Percentiles rank a stretch among this genome's conserved stretches.
These are phyloP conservation scores for Lithobates sylvaticus DNA, from an alignment of 2,797 vertebrate species.

Conservation along the genomic window DNA sequence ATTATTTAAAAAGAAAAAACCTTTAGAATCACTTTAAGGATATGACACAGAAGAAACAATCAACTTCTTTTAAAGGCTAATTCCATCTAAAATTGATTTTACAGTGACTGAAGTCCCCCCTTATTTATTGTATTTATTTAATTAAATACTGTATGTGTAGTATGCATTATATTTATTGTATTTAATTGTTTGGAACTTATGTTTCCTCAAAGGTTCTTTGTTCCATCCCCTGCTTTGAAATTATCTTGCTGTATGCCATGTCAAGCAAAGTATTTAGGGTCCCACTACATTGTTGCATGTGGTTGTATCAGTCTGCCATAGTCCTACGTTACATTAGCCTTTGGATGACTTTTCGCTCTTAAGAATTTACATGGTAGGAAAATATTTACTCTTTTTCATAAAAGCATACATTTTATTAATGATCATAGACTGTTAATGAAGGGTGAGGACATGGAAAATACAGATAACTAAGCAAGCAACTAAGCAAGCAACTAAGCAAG, in stretches of 20 bases:
- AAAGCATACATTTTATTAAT: conserved; percentile 3
- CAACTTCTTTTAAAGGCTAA: not conserved
- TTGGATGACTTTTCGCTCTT: not conserved
- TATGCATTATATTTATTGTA: not conserved
- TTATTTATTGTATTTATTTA: no score
- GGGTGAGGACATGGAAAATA: conserved; percentile 1
- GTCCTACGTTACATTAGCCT: not conserved
- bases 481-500: not conserved
- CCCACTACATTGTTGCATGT: not conserved
- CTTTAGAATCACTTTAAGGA: no score
- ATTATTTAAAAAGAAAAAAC: no score
- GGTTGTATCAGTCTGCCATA: not conserved
- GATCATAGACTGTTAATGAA: not conserved
- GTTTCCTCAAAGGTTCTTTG: no score
- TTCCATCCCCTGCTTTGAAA: no score
- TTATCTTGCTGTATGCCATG: not conserved
- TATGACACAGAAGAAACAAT: no score
- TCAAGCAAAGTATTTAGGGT: not conserved
- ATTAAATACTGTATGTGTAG: not conserved
- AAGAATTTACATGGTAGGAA: not conserved
- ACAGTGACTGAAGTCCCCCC: no score
- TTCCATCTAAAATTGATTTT: not conserved
- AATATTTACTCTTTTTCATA: not conserved
- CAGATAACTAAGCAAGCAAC: not conserved
- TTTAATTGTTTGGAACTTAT: not conserved